These are phyloP conservation scores for Sebastes miniatus DNA, from an alignment of 2,797 vertebrate species.

Conservation along the genomic window DNA sequence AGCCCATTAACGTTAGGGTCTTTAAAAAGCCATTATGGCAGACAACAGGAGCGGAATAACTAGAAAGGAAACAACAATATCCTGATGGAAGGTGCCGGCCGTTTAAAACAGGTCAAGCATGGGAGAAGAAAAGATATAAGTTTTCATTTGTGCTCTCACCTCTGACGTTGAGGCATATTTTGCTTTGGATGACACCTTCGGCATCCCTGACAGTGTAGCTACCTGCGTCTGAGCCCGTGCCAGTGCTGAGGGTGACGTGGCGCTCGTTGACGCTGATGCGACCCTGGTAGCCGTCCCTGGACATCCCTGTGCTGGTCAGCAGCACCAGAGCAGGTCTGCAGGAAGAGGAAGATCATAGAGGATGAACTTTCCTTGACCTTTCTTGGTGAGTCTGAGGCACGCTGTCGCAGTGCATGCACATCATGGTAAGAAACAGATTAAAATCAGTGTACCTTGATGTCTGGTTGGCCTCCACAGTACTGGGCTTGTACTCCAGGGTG, in stretches of 20 bases:
- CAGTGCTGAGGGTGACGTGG: conserved; percentile 59
- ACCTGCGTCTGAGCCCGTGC: conserved; percentile 76
- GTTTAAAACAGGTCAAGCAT: conserved; percentile 3
- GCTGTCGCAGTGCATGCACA: not conserved
- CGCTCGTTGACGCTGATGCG: conserved; percentile 57
- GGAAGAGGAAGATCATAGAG: conserved; percentile 3
- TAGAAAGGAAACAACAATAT: conserved; percentile 12
- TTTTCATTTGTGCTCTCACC: conserved; percentile 66
- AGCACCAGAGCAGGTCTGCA: conserved; percentile 66
- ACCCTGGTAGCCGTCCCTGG: conserved; percentile 52
- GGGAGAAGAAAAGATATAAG: not conserved
- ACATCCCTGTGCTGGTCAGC: conserved; percentile 29
- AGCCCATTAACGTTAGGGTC: conserved; percentile 55
- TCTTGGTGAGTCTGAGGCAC: not conserved
- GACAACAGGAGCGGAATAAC: not conserved
- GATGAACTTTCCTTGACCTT: conserved; percentile 9
- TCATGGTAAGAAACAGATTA: conserved; percentile 12
- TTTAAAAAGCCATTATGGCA: conserved; percentile 61
- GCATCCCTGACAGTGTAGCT: conserved; percentile 79
- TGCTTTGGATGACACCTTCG: conserved; percentile 54
- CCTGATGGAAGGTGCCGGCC: conserved; percentile 26
- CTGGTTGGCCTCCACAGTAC: conserved; percentile 75
- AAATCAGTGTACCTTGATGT: conserved; percentile 66
- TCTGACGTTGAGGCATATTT: conserved; percentile 83
- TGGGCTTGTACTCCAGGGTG: conserved; percentile 74